Conservation (phyloP, 2,888 invertebrate genomes). For the Formica aserva region DNA sequence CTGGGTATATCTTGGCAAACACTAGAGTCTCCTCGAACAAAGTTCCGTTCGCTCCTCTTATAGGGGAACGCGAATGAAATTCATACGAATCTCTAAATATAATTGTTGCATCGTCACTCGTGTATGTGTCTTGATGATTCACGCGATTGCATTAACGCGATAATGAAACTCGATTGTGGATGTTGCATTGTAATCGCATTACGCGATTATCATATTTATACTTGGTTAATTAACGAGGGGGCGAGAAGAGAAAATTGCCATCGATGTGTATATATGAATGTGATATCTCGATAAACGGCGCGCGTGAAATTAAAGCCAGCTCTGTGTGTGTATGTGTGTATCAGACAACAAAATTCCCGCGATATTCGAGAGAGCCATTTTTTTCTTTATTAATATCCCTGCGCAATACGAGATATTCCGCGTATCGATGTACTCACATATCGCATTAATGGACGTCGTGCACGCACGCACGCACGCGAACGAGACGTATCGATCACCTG, state of each 20-base stretch:
- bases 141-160: not conserved
- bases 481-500: conserved; percentile 47
- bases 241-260: not conserved
- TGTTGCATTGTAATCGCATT: conserved; percentile 37
- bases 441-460: conserved; percentile 51
- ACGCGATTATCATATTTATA: conserved; percentile 21
- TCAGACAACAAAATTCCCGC: not conserved
- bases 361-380: conserved; percentile 23
- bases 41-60: not conserved
- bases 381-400: conserved; percentile 36
- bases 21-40: not conserved
- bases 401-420: conserved; percentile 50
- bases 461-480: conserved; percentile 22
- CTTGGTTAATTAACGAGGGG: not conserved
- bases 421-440: conserved; percentile 39
- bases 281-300: conserved; percentile 1
- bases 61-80: not conserved
- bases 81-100: not conserved
- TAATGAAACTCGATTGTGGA: conserved; percentile 39
- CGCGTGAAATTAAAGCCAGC: conserved; percentile 1
- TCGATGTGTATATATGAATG: not conserved
- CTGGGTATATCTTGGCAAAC: not conserved
- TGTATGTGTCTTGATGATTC: not conserved
- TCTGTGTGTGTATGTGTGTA: not conserved
- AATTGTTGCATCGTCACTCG: not conserved